A percentile compares a stretch with the other conserved stretches of the same genome.
phyloP scores from a whole-genome alignment of 1,140 invertebrate genomes.

The Plectrocnemia conspersa region DNA sequence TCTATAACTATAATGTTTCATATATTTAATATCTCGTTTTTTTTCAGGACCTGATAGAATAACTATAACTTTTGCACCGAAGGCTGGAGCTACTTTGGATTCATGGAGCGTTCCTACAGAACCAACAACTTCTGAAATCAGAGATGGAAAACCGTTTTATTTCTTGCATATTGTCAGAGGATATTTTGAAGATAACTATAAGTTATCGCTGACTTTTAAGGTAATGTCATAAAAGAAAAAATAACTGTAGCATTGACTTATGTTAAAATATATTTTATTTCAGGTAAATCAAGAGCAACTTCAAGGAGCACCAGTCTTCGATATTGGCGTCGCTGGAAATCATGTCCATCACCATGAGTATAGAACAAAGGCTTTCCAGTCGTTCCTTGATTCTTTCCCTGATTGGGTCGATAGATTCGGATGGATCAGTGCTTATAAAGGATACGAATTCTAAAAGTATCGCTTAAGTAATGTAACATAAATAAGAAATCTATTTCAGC shows the following conservation, averaged over 20 bases:
- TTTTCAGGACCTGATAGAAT: conserved; percentile 25
- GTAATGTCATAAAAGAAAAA: too few relatives aligned
- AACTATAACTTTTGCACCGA: conserved; percentile 20
- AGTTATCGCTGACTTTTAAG: conserved; percentile 17
- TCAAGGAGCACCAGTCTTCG: conserved; percentile 14
- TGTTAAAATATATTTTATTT: too few relatives aligned
- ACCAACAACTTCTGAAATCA: conserved; percentile 2
- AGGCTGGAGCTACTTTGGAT: conserved; percentile 5
- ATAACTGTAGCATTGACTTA: too few relatives aligned
- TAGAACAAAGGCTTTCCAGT: conserved; percentile 19
- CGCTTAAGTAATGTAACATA: too few relatives aligned
- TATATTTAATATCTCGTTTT: not conserved
- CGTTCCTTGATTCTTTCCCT: conserved; percentile 18
- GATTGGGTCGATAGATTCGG: conserved; percentile 18
- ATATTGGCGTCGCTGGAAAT: conserved; percentile 23
- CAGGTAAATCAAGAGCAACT: conserved; percentile 3
- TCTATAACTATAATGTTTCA: not conserved
- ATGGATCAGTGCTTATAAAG: conserved; percentile 24
- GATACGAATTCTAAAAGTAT: conserved; percentile 19
- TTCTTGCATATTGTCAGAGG: conserved; percentile 20
- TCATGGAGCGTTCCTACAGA: conserved; percentile 16
- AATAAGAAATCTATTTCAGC: too few relatives aligned
- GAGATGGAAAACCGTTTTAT: conserved; percentile 20
- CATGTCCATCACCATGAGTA: conserved; percentile 19
- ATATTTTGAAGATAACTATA: not conserved